Percentiles rank a stretch among this genome's conserved stretches.
phyloP scores from a whole-genome alignment of 2,888 invertebrate genomes.

The Pteria penguin region DNA sequence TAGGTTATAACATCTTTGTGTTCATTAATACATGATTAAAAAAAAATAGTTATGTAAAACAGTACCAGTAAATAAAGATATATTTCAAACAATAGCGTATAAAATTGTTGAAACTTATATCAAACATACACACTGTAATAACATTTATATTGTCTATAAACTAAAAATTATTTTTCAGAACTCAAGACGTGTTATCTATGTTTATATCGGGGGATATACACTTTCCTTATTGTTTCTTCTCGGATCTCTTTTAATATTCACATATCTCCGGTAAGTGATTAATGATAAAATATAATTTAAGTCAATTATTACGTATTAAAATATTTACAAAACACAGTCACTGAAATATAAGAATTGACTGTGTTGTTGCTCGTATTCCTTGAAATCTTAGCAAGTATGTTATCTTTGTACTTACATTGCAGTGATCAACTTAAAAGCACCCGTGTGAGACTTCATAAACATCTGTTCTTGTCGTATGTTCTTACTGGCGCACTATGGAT shows the following conservation, averaged over 20 bases:
- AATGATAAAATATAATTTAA: not conserved
- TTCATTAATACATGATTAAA: no score
- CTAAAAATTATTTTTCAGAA: no score
- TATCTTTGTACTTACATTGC: not conserved
- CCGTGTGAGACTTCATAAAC: not conserved
- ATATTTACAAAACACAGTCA: not conserved
- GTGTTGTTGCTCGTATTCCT: no score
- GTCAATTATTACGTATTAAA: not conserved
- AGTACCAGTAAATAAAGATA: no score
- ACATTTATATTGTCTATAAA: no score
- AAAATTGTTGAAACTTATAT: no score
- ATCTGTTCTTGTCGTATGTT: not conserved
- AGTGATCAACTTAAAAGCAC: not conserved
- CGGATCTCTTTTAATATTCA: not conserved
- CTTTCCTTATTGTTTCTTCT: not conserved
- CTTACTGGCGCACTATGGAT: not conserved
- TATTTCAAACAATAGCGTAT: no score
- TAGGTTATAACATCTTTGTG: no score
- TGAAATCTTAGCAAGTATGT: no score
- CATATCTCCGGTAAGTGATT: not conserved
- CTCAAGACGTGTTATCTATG: not conserved
- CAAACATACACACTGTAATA: no score
- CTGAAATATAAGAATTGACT: no score
- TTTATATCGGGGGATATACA: not conserved
- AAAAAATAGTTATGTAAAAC: no score